Percentiles rank a stretch among this genome's conserved stretches.
These are phyloP conservation scores for Corvus hawaiiensis DNA, from an alignment of 2,113 vertebrate genomes.

Conservation along the genomic window DNA sequence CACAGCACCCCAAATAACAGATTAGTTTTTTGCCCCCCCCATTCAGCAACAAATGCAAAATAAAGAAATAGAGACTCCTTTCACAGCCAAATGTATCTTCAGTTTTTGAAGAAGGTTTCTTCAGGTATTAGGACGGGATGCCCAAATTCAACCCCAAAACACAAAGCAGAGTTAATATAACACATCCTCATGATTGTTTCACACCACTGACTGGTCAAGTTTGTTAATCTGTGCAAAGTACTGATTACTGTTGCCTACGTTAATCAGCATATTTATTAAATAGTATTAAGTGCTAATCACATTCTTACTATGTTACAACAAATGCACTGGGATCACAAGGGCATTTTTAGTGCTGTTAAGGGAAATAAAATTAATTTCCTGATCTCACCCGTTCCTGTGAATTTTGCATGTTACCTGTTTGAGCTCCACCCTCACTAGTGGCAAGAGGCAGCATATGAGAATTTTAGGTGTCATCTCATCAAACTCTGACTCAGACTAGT, in stretches of 20 bases:
- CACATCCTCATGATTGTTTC: not conserved
- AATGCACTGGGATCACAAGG: not conserved
- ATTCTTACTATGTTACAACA: not conserved
- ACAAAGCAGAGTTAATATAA: not conserved
- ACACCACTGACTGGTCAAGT: not conserved
- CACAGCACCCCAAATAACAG: not conserved
- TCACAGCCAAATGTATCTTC: not conserved
- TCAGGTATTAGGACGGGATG: not conserved
- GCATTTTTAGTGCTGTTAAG: not conserved
- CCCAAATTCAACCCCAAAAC: not conserved
- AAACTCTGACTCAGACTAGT: not conserved
- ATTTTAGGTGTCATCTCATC: not conserved
- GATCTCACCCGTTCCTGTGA: rapidly evolving
- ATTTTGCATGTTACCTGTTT: not conserved
- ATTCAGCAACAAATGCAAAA: not conserved
- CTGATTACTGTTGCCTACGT: not conserved
- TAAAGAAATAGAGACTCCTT: not conserved
- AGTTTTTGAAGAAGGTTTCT: not conserved
- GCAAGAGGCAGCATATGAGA: not conserved
- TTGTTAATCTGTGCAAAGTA: not conserved
- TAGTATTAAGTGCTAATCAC: not conserved
- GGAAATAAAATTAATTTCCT: not conserved
- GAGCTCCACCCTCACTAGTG: not conserved
- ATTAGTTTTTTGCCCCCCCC: not conserved
- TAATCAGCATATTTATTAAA: not conserved